Evolutionary conservation across 1,140 invertebrate genomes (phyloP).

Genomic region (Latrodectus geometricus): DNA sequence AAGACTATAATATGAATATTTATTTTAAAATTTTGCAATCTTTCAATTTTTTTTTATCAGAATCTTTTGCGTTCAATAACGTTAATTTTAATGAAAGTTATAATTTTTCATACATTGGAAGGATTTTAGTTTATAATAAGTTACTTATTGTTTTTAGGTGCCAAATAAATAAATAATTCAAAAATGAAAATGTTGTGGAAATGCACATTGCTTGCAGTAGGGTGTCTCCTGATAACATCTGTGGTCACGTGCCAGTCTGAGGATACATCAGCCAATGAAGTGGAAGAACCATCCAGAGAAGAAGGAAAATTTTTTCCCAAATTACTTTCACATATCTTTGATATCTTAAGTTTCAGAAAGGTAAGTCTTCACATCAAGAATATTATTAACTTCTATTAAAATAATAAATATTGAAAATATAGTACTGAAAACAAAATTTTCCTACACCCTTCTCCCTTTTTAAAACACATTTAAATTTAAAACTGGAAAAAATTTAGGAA

Average conservation of each 20-base stretch:
- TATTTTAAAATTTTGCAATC: too few species aligned
- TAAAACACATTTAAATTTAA: too few species aligned
- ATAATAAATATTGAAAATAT: too few species aligned
- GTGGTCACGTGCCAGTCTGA: not conserved
- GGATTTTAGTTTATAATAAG: not conserved
- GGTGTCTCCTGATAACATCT: not conserved
- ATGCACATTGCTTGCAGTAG: not conserved
- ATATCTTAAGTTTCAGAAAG: constrained; percentile 60
- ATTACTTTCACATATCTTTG: constrained; percentile 58
- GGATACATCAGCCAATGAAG: not conserved
- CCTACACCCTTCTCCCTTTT: too few species aligned
- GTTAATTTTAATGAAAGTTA: not conserved
- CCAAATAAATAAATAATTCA: not conserved
- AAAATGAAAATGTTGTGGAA: not conserved
- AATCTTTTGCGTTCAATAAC: too few species aligned
- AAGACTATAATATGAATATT: too few species aligned
- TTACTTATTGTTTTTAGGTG: not conserved
- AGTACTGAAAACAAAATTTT: too few species aligned
- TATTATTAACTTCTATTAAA: too few species aligned
- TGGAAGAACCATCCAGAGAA: constrained; percentile 30
- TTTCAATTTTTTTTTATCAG: too few species aligned
- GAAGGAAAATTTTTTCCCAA: constrained; percentile 57
- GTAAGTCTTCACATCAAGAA: constrained; percentile 2
- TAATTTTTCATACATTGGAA: not conserved
- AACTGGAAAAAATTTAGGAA: too few species aligned